Evolutionary conservation across 2,113 vertebrate species (phyloP).

Genomic region (Electrona antarctica): DNA sequence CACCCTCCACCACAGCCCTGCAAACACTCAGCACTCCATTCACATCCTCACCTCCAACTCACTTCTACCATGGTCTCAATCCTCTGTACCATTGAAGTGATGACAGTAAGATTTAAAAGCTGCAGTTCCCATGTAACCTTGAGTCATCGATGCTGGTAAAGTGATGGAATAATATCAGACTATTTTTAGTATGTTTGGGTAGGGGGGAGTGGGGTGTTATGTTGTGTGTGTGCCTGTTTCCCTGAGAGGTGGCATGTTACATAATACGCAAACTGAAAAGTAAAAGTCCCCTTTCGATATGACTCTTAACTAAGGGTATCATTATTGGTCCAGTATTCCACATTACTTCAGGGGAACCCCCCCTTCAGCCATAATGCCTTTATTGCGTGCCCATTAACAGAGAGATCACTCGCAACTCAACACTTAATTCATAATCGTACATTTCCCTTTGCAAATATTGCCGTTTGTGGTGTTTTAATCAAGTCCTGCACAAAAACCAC

Average conservation of each 20-base stretch:
- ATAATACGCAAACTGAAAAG: slow-evolving; percentile 65
- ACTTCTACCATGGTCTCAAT: slow-evolving; percentile 28
- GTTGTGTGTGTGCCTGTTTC: slow-evolving; percentile 23
- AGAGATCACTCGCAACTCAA: slow-evolving; percentile 68
- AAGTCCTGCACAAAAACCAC: slow-evolving; percentile 70
- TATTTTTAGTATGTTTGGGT: slow-evolving; percentile 36
- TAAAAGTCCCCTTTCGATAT: slow-evolving; percentile 42
- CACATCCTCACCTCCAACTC: slow-evolving; percentile 20
- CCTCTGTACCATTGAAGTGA: slow-evolving; percentile 34
- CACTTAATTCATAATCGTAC: slow-evolving; percentile 74
- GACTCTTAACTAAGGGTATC: slow-evolving; percentile 44
- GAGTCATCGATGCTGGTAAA: slow-evolving; percentile 56
- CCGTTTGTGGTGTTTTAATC: slow-evolving; percentile 70
- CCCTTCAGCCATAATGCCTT: slow-evolving; percentile 57
- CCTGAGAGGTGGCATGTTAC: slow-evolving; percentile 44
- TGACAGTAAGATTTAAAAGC: slow-evolving; percentile 39
- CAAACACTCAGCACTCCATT: slow-evolving; percentile 24
- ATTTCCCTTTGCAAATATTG: slow-evolving; percentile 72
- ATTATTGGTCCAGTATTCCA: slow-evolving; percentile 66
- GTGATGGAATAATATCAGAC: slow-evolving; percentile 52
- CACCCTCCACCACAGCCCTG: slow-evolving; percentile 29
- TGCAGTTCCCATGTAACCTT: slow-evolving; percentile 49
- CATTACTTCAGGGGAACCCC: slow-evolving; percentile 55
- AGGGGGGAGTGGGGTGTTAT: slow-evolving; percentile 10
- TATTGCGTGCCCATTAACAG: slow-evolving; percentile 70